Evolutionary conservation across 2,797 vertebrate species (phyloP).

Genomic region (Tokudaia tokunoshimensis): DNA sequence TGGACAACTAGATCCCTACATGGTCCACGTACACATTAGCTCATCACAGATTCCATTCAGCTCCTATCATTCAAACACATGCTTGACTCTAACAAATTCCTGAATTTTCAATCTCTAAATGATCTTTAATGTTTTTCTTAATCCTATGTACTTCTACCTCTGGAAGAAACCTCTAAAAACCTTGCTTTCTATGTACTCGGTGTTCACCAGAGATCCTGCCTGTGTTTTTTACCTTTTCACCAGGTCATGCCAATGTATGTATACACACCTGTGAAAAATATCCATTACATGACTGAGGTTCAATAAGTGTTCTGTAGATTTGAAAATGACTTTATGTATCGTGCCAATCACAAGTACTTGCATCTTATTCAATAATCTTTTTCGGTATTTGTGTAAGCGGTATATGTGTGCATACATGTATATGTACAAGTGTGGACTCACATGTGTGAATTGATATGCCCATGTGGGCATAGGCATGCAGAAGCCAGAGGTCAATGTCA

Average conservation of each 20-base stretch:
- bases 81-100: background rate
- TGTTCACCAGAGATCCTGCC: background rate
- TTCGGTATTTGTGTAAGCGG: background rate
- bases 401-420: background rate
- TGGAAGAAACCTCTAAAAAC: background rate
- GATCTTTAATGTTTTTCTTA: background rate
- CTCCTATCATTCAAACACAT: background rate
- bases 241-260: background rate
- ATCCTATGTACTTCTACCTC: background rate
- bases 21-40: background rate
- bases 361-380: conserved; percentile 8
- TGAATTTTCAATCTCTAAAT: background rate
- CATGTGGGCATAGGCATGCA: background rate
- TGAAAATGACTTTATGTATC: background rate
- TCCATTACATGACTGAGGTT: background rate
- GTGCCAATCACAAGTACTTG: background rate
- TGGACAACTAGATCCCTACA: too few relatives aligned
- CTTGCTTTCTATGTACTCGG: background rate
- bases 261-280: background rate
- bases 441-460: background rate
- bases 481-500: background rate
- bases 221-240: background rate
- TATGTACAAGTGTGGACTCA: background rate
- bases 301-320: background rate
- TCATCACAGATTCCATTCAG: background rate